Evolutionary conservation across 1,140 invertebrate species (phyloP), one percentile per base, ranked within the genome.

Genomic region (Eriosoma lanigerum): DNA sequence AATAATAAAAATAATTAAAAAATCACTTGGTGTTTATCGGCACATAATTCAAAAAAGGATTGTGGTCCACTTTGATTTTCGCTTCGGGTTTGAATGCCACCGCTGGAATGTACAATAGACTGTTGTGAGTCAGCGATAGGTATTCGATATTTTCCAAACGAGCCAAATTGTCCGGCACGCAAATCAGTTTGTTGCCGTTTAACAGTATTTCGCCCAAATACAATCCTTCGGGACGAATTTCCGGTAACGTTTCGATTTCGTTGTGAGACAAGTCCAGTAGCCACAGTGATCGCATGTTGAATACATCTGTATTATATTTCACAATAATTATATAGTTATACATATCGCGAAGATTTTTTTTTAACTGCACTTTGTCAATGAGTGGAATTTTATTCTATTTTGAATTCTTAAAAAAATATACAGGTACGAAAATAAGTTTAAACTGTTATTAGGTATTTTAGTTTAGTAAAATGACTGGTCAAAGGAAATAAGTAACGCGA

Each of bases 241-340:
- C 75, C 9, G 75, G 75, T 24, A 78, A 19, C 21, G 13, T 48
- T 62, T 62, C 56, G 3, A 78, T 78, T 46, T 26, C 15, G 5
- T 78, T 78, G 38, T 62, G 38, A 12, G 75, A 78, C 38, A 78
- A 48, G 15, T 78, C 56, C 32, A 78, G 24, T 10, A 78, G 24
- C 75, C 75, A 78, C 17, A 78, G 24, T 19, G 75, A 78, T 9
- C 13, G 32, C 75, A 78, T 78, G 38, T 78, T 78, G 4, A 78
- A 46, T 62, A 78, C 44, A 0, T 78, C 75, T 78, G 12, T 3
- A 29, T 17, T 8, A 3, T 4, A 38, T 38, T 3, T 38, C 32
- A 38, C 8, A 38, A 38, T n/a, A n/a, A n/a, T n/a, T n/a, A n/a
- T n/a, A n/a, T n/a, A n/a, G n/a, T n/a, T n/a, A n/a, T n/a, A n/a